These are phyloP conservation scores for Labroides dimidiatus DNA, from an alignment of 2,797 vertebrate genomes.

Conservation along the genomic window DNA sequence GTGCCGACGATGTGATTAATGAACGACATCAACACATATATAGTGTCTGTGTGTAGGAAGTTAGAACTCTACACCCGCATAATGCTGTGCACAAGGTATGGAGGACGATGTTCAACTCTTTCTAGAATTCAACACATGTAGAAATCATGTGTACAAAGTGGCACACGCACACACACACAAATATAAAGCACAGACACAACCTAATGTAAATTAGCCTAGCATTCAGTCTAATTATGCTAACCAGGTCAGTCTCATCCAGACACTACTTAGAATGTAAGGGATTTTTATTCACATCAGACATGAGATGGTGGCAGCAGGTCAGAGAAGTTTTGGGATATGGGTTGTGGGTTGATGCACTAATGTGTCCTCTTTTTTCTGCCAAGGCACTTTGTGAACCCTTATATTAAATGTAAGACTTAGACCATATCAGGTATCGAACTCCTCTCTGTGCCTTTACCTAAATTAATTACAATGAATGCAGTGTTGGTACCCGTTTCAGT, in stretches of 20 bases:
- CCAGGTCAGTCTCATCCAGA: slow-evolving; percentile 30
- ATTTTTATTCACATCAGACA: no score
- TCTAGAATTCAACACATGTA: slow-evolving; percentile 8
- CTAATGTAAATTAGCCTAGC: slow-evolving; percentile 24
- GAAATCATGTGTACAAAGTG: slow-evolving; percentile 1
- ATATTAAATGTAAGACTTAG: no score
- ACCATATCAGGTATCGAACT: no score
- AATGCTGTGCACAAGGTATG: neutral
- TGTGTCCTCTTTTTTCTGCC: no score
- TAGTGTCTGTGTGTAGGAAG: slow-evolving; percentile 14
- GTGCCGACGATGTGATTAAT: slow-evolving; percentile 56
- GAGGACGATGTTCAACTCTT: neutral
- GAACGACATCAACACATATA: slow-evolving; percentile 42
- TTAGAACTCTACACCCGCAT: slow-evolving; percentile 13
- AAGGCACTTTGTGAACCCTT: no score
- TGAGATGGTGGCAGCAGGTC: no score
- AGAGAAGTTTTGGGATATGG: no score
- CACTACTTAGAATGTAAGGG: neutral
- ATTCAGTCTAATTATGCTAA: slow-evolving; percentile 28
- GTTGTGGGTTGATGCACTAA: no score
- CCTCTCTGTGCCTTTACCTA: no score
- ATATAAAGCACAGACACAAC: neutral
- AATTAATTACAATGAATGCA: no score
- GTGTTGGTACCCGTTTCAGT: no score
- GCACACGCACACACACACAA: neutral